Percentiles rank a stretch among this genome's conserved stretches.
phyloP scores from a whole-genome alignment of 2,888 invertebrate species.

The Didymodactylos carnosus region DNA sequence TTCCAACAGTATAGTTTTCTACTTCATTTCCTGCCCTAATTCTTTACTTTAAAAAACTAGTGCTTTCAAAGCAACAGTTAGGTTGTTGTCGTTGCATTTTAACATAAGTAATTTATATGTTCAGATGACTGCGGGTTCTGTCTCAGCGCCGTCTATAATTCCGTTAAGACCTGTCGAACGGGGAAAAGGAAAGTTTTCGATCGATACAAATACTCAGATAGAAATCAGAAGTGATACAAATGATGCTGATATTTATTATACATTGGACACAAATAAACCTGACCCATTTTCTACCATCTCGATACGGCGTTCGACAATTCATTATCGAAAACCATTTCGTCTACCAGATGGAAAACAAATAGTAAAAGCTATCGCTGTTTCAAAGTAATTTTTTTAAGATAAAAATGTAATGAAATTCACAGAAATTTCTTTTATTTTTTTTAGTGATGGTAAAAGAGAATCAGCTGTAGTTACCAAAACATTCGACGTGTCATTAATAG shows the following conservation, averaged over 20 bases:
- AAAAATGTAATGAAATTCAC: neutral
- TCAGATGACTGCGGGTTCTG: slow-evolving; percentile 33
- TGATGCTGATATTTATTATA: slow-evolving; percentile 30
- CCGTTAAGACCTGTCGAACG: slow-evolving; percentile 28
- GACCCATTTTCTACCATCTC: slow-evolving; percentile 28
- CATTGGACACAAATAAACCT: slow-evolving; percentile 33
- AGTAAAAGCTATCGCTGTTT: slow-evolving; percentile 32
- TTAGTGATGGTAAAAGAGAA: slow-evolving; percentile 30
- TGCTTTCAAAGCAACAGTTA: too few relatives aligned
- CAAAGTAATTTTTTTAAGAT: slow-evolving; percentile 21
- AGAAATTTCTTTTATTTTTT: neutral
- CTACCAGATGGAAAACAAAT: slow-evolving; percentile 28
- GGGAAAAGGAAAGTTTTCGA: slow-evolving; percentile 22
- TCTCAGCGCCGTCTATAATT: slow-evolving; percentile 32
- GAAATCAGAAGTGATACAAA: slow-evolving; percentile 29
- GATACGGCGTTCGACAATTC: slow-evolving; percentile 25
- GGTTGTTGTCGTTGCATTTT: too few relatives aligned
- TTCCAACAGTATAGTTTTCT: too few relatives aligned
- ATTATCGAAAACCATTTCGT: slow-evolving; percentile 30
- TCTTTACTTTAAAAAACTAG: too few relatives aligned
- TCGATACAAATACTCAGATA: slow-evolving; percentile 32
- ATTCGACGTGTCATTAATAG: slow-evolving; percentile 30
- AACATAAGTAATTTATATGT: neutral
- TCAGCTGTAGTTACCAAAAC: slow-evolving; percentile 31
- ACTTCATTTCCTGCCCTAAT: too few relatives aligned